Base-by-base conservation (phyloP, 2,888 invertebrate genomes). In the Machimus rusticus region DNA sequence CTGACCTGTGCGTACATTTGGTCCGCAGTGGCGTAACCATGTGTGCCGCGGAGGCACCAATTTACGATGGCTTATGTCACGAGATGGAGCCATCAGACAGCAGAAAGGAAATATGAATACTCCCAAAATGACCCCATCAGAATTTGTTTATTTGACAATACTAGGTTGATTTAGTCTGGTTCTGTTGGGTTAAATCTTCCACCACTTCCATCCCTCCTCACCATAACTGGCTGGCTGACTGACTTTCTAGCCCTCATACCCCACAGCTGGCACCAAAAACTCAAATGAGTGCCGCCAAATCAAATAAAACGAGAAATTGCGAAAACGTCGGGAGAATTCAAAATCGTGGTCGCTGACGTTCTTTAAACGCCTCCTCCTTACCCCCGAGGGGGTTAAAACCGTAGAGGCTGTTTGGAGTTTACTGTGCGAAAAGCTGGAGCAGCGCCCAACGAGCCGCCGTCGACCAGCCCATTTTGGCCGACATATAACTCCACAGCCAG, bases 81-180 rank as follows among this genome's bases (percentile, higher is more conserved):
- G 14, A 28, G 51, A 46, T 39, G 39, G 51, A 51, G 23, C 79
- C 79, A 51, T 16, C 31, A 79, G 46, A 46, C 51, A 79, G n/a
- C 14, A 79, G 43, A 28, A 8, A 51, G 14, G 51, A 79, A 28
- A 51, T 51, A 14, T 34, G 66, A 23, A 66, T 34, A 37, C 55
- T 51, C 12, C 43, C n/a, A 79, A 79, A 46, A 79, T 79, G 34
- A 51, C 37, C 79, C 12, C 79, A 79, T 79, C 79, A 79, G 31
- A 51, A 51, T 31, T 46, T 23, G 79, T 79, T 79, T 51, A 79
- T 51, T 79, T 79, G 51, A 66, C 66, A 66, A 66, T 23, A 28
- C 28, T 66, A 28, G 12, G 9, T 23, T 14, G 23, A 66, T 19
- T 66, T 66, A 28, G 19, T n/a, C 66, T 12, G 8, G 23, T 3